These are phyloP conservation scores for Holcopasites calliopsidis DNA, from an alignment of 1,140 invertebrate genomes.

Conservation along the genomic window DNA sequence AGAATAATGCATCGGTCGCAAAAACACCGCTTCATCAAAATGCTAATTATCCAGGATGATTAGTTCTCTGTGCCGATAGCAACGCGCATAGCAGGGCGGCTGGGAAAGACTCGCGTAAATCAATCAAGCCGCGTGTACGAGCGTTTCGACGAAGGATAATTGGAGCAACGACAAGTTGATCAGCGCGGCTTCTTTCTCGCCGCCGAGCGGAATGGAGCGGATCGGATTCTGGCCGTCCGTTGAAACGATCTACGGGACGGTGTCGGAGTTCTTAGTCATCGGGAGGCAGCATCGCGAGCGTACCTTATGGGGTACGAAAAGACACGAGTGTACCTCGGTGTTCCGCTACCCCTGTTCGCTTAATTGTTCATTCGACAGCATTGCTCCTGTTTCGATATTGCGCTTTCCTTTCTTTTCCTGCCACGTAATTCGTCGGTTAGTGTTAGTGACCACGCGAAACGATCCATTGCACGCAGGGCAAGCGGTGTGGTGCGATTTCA, in stretches of 20 bases:
- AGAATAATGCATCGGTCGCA: background rate
- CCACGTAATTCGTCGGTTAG: too few relatives aligned
- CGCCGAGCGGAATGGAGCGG: conserved; percentile 31
- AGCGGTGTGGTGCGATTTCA: conserved; percentile 28
- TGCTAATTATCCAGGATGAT: conserved; percentile 60
- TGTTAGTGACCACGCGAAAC: too few relatives aligned
- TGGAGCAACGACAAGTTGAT: conserved; percentile 65
- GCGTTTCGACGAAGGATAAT: conserved; percentile 60
- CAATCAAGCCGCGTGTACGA: conserved; percentile 56
- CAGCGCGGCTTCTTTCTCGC: conserved; percentile 53
- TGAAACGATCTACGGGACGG: conserved; percentile 2
- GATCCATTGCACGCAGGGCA: background rate
- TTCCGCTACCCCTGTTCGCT: conserved; percentile 32
- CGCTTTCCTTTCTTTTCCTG: background rate
- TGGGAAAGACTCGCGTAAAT: conserved; percentile 58
- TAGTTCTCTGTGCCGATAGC: conserved; percentile 19
- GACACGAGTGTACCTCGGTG: conserved; percentile 24
- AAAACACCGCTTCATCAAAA: background rate
- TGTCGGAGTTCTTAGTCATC: conserved; percentile 50
- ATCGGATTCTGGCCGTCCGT: conserved; percentile 44
- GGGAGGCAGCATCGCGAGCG: conserved; percentile 48
- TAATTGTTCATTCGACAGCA: conserved; percentile 48
- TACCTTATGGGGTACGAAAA: conserved; percentile 47
- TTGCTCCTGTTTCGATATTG: conserved; percentile 24
- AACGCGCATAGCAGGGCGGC: background rate